A percentile compares a stretch with the other conserved stretches of the same genome.
Conservation (phyloP, 2,888 invertebrate genomes). For the Himalopsyche japonica region DNA sequence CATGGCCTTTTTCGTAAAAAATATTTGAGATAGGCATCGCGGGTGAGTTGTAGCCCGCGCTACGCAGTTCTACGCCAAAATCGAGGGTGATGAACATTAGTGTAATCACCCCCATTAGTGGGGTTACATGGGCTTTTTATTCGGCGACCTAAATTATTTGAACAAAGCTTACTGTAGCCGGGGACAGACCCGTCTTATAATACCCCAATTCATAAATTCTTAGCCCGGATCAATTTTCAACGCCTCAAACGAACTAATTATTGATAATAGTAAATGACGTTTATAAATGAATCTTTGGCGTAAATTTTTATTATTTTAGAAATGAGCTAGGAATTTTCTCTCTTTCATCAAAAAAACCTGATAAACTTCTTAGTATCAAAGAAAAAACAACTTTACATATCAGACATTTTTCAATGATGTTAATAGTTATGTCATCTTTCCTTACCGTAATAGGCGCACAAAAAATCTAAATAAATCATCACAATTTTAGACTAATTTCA, state of each 20-base stretch:
- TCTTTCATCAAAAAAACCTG: too few relatives aligned
- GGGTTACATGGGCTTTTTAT: not conserved
- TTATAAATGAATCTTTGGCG: not conserved
- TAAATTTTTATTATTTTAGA: not conserved
- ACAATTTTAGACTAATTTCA: too few relatives aligned
- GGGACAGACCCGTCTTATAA: not conserved
- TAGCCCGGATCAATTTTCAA: not conserved
- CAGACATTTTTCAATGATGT: too few relatives aligned
- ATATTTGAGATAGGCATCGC: not conserved
- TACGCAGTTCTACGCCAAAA: not conserved
- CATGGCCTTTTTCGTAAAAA: not conserved
- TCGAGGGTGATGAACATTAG: constrained; percentile 6
- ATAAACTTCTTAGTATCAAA: too few relatives aligned
- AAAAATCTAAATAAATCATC: too few relatives aligned
- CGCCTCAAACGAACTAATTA: not conserved
- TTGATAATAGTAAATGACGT: not conserved
- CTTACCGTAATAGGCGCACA: too few relatives aligned
- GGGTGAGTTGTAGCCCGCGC: not conserved
- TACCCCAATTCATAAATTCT: not conserved
- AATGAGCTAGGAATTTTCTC: too few relatives aligned
- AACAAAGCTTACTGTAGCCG: not conserved
- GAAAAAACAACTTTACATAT: too few relatives aligned
- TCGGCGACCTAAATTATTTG: not conserved
- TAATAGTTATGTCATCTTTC: too few relatives aligned
- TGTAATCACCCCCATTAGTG: constrained; percentile 19